Evolutionary conservation across 2,888 invertebrate genomes (phyloP).

Genomic region (Amphiduros pacificus): DNA sequence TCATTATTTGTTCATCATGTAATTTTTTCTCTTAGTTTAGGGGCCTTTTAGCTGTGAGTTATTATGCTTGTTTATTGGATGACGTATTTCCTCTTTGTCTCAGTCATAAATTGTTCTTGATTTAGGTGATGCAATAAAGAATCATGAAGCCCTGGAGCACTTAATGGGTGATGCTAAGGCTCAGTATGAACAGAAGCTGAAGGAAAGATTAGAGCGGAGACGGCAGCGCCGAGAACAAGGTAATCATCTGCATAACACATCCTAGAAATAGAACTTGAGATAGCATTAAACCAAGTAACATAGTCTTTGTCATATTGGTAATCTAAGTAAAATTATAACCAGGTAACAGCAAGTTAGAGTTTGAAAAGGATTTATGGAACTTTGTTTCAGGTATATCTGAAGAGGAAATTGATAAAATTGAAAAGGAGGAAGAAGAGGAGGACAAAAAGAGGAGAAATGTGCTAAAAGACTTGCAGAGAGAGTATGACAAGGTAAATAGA

Average conservation of each 20-base stretch:
- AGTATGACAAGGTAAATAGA: conserved; percentile 39
- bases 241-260: conserved; percentile 15
- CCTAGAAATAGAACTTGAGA: background rate
- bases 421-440: conserved; percentile 41
- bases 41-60: too few relatives aligned
- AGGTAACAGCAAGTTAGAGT: too few relatives aligned
- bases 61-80: too few relatives aligned
- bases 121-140: conserved; percentile 39
- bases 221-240: conserved; percentile 42
- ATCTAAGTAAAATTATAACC: too few relatives aligned
- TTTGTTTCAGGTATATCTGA: conserved; percentile 32
- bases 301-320: too few relatives aligned
- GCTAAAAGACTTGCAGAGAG: conserved; percentile 39
- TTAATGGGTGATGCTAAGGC: conserved; percentile 40
- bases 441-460: conserved; percentile 38
- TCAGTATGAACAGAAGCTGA: conserved; percentile 39
- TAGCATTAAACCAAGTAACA: too few relatives aligned
- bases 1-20: too few relatives aligned
- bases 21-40: too few relatives aligned
- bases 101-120: too few relatives aligned
- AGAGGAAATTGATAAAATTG: conserved; percentile 41
- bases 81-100: background rate
- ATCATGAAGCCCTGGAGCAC: conserved; percentile 40
- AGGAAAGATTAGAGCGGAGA: conserved; percentile 40
- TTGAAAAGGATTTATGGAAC: too few relatives aligned